Evolutionary conservation across 2,888 invertebrate species (phyloP).

Genomic region (Vesta saturnalis): DNA sequence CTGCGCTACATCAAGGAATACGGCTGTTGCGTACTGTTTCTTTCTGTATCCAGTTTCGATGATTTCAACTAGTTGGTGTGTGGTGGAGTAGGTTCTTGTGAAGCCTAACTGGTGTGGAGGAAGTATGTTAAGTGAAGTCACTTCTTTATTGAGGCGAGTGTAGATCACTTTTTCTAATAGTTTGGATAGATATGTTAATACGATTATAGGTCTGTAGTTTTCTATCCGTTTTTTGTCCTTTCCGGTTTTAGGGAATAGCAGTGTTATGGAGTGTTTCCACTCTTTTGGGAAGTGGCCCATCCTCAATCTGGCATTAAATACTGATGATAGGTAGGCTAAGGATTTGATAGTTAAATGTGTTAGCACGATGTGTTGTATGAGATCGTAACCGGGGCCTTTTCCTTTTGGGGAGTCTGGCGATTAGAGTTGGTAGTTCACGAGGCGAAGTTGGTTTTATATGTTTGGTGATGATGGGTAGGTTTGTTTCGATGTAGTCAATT

Average conservation of each 20-base stretch:
- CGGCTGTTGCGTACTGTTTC: too few species aligned
- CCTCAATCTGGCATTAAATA: background rate
- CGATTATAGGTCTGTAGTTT: conserved; percentile 18
- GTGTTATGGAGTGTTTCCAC: conserved; percentile 4
- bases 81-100: conserved; percentile 1
- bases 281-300: background rate
- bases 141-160: background rate
- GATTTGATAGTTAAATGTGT: background rate
- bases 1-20: conserved; percentile 7
- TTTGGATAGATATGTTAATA: conserved; percentile 10
- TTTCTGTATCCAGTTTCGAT: background rate
- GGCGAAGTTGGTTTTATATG: conserved; percentile 12
- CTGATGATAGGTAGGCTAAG: background rate
- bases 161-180: conserved; percentile 2
- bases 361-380: background rate
- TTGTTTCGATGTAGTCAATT: conserved; percentile 18
- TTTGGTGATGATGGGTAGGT: conserved; percentile 7
- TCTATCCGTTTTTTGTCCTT: background rate
- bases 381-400: background rate
- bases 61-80: background rate
- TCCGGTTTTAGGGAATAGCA: conserved; percentile 3
- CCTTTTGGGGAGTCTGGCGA: background rate
- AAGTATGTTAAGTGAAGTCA: background rate
- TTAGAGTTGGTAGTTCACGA: background rate
- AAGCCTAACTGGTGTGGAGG: background rate